Conservation (phyloP, 2,113 vertebrate species). For the Coptodon rendalli region DNA sequence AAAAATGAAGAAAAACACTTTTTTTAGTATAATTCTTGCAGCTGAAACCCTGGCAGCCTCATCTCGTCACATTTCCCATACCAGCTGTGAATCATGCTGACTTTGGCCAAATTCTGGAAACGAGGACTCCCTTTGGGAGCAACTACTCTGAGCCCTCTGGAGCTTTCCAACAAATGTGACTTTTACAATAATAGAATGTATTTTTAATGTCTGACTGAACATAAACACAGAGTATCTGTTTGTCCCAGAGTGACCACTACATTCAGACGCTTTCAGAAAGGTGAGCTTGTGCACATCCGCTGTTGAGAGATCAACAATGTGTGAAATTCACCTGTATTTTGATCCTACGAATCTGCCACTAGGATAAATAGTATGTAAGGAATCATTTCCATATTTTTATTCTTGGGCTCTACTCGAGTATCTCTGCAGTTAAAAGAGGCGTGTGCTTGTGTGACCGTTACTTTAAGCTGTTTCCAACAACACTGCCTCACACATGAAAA, state of each 20-base stretch:
- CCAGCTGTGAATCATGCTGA: not conserved
- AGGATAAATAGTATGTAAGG: not conserved
- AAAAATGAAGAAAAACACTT: not conserved
- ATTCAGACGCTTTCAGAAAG: not conserved
- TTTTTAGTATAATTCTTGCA: not conserved
- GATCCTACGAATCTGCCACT: not conserved
- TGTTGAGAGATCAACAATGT: not conserved
- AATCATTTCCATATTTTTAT: not conserved
- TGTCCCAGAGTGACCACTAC: not conserved
- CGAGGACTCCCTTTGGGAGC: not conserved
- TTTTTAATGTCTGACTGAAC: not conserved
- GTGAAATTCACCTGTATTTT: not conserved
- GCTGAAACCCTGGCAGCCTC: not conserved
- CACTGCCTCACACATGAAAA: not conserved
- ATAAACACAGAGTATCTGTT: not conserved
- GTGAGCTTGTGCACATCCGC: not conserved
- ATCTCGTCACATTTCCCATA: not conserved
- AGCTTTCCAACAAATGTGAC: not conserved
- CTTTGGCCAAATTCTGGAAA: not conserved
- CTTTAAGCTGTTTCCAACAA: not conserved
- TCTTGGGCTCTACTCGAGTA: not conserved
- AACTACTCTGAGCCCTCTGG: not conserved
- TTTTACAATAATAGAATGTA: not conserved
- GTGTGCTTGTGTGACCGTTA: not conserved
- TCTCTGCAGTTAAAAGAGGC: not conserved